Evolutionary conservation across 2,888 invertebrate species (phyloP), one percentile per base, ranked within the genome.

Genomic region (Ecliptopera silaceata): DNA sequence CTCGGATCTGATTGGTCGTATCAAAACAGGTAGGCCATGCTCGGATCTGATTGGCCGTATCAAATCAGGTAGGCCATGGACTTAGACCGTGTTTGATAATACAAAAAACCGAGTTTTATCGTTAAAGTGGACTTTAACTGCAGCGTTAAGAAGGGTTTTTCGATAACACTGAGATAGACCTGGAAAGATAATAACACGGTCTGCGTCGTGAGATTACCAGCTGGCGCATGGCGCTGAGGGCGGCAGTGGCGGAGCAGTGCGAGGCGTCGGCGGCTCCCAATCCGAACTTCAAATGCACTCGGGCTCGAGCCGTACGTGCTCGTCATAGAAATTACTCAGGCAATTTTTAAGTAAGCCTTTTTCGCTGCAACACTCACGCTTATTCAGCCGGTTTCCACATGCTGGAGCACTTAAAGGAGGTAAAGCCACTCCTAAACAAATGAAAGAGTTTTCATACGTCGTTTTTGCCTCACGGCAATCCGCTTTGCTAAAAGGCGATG

Each of bases 281-380:
- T 82, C 74, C 79, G 75, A 69, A 77, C 74, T 75, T 77, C 74
- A 69, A 79, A 80, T 86, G 86, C 86, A 85, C 84, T 84, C 75
- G 70, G 69, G 70, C 84, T 84, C 75, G 70, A 69, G 70, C 71
- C 69, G 81, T 81, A 89, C 89, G 89, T 90, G 90, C 82, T 87
- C 82, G 77, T 88, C 88, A 89, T 90, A 85, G 81, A 77, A 88
- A 90, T 86, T 83, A 84, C 82, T 75, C 71, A 68, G 77, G 79
- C 86, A 87, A 88, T 89, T 88, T 88, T 88, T 89, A 89, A 88
- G 85, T 84, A 83, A 82, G 81, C 79, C 79, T 83, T 84, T 82
- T 74, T 76, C 84, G 83, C 80, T 88, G 86, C 87, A 87, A 80
- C 84, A 84, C 87, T 85, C 78, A 77, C 80, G 76, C 81, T 82